Evolutionary conservation across 2,888 invertebrate genomes (phyloP).

Genomic region (Rhingia campestris): DNA sequence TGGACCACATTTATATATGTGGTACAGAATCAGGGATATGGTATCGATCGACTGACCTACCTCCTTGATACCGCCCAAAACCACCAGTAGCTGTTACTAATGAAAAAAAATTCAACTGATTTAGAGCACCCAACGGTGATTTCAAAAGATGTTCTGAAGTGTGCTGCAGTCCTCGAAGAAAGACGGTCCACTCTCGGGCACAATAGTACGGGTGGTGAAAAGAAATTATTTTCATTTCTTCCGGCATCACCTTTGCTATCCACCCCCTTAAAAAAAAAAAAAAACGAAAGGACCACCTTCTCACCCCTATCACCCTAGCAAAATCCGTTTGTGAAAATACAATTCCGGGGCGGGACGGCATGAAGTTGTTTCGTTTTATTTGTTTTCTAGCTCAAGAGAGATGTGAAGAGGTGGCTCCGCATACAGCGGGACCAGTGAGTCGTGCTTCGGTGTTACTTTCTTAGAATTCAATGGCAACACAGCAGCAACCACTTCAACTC

Average conservation of each 20-base stretch:
- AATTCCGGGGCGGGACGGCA: conserved; percentile 30
- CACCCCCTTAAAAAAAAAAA: background rate
- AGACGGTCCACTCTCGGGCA: conserved; percentile 10
- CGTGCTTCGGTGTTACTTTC: conserved; percentile 7
- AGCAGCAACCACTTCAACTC: conserved; percentile 57
- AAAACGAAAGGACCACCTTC: background rate
- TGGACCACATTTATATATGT: too few species aligned
- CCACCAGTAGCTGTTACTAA: conserved; percentile 46
- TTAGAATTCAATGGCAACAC: conserved; percentile 52
- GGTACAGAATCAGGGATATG: background rate
- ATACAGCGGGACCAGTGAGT: background rate
- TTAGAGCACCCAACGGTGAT: conserved; percentile 37
- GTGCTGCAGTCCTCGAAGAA: conserved; percentile 29
- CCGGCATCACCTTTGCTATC: conserved; percentile 11
- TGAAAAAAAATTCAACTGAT: conserved; percentile 58
- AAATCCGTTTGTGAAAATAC: conserved; percentile 60
- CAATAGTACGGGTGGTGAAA: conserved; percentile 3
- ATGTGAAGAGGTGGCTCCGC: background rate
- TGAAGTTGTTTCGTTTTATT: conserved; percentile 22
- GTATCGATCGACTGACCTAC: conserved; percentile 3
- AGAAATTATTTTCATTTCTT: conserved; percentile 52
- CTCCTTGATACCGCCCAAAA: background rate
- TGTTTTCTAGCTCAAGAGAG: conserved; percentile 30
- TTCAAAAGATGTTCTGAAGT: conserved; percentile 21
- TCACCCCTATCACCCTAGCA: background rate